A percentile compares a stretch with the other conserved stretches of the same genome.
phyloP scores from a whole-genome alignment of 2,113 vertebrate genomes.

The Oceanodroma tethys region DNA sequence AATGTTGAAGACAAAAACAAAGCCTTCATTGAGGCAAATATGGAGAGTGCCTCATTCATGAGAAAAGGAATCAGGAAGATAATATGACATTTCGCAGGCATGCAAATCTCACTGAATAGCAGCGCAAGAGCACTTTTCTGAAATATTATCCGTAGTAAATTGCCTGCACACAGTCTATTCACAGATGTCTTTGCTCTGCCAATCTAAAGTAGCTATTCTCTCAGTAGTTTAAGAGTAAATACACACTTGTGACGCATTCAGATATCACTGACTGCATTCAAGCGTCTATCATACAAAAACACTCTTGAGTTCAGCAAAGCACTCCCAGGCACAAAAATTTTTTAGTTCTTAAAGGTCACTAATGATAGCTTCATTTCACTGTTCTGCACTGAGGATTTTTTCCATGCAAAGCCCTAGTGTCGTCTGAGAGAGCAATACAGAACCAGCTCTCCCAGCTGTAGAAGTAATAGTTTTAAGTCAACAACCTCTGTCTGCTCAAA shows the following conservation, averaged over 20 bases:
- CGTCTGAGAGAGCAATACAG: neutral
- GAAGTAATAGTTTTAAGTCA: neutral
- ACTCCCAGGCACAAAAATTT: neutral
- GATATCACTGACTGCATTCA: neutral
- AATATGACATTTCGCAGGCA: slow-evolving; percentile 47
- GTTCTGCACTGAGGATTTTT: neutral
- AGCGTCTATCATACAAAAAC: neutral
- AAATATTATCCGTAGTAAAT: neutral
- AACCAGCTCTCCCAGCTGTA: neutral
- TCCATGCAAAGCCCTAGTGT: neutral
- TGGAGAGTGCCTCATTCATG: slow-evolving; percentile 34
- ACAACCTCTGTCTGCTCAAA: neutral
- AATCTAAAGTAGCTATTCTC: neutral
- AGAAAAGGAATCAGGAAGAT: neutral
- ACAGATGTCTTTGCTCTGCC: neutral
- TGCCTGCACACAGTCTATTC: neutral
- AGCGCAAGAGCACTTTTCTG: neutral
- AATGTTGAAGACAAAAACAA: slow-evolving; percentile 24
- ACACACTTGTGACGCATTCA: neutral
- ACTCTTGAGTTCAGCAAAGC: neutral
- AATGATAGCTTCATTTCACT: neutral
- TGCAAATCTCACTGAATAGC: neutral
- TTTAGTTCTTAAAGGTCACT: neutral
- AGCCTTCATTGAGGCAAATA: slow-evolving; percentile 37
- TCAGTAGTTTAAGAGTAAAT: neutral